A percentile compares a stretch with the other conserved stretches of the same genome.
phyloP scores from a whole-genome alignment of 2,888 invertebrate genomes.

The Ypsolopha scabrella region DNA sequence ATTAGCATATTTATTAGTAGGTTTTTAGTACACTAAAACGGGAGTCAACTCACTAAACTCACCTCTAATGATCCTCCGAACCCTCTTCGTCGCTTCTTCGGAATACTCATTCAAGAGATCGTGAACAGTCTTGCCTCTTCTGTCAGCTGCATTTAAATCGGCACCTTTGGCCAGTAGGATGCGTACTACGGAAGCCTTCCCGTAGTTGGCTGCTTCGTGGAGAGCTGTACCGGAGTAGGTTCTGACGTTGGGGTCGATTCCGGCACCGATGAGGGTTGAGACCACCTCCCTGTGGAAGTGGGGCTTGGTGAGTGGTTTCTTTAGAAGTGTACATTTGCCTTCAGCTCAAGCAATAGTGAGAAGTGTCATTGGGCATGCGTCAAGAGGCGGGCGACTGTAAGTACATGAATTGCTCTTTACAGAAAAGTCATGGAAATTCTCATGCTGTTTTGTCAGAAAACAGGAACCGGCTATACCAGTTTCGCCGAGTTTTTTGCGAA shows the following conservation, averaged over 20 bases:
- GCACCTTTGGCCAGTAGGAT: constrained; percentile 85
- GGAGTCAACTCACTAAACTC: constrained; percentile 16
- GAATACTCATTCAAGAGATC: constrained; percentile 90
- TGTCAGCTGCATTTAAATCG: constrained; percentile 83
- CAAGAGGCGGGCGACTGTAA: too few relatives aligned
- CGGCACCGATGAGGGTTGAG: constrained; percentile 83
- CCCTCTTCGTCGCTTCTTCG: constrained; percentile 89
- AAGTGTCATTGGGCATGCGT: too few relatives aligned
- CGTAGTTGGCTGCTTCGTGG: constrained; percentile 94
- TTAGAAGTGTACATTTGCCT: too few relatives aligned
- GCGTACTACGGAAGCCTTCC: constrained; percentile 89
- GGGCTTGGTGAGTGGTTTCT: too few relatives aligned
- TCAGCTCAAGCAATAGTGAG: too few relatives aligned
- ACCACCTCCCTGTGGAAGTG: constrained; percentile 77
- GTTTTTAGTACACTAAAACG: not conserved
- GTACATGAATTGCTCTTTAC: too few relatives aligned
- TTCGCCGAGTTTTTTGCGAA: too few relatives aligned
- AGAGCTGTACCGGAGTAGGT: constrained; percentile 91
- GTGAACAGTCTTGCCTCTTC: constrained; percentile 85
- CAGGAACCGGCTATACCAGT: too few relatives aligned
- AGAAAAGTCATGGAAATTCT: too few relatives aligned
- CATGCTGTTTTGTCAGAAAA: too few relatives aligned
- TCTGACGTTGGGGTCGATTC: constrained; percentile 88
- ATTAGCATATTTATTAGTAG: too few relatives aligned
- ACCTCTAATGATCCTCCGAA: constrained; percentile 88